A percentile compares a stretch with the other conserved stretches of the same genome.
Evolutionary conservation across 2,888 invertebrate species (phyloP).

Genomic region (Acanthoscelides obtectus): DNA sequence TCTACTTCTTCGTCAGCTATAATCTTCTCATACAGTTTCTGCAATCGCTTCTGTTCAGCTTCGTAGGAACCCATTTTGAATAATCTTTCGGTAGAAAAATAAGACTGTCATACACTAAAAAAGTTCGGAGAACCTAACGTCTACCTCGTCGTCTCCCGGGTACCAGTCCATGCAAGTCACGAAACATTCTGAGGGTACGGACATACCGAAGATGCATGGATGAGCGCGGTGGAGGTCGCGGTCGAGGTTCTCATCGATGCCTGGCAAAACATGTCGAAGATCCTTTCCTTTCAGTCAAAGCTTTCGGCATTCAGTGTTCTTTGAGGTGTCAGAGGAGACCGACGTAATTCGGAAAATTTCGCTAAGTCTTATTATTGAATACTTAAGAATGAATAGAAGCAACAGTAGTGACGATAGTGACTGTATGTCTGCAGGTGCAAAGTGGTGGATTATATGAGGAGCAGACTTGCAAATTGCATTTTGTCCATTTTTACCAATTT

Average conservation of each 20-base stretch:
- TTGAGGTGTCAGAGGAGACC: background rate
- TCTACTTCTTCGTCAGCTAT: too few species aligned
- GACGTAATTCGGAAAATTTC: background rate
- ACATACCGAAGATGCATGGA: constrained; percentile 1
- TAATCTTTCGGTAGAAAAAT: background rate
- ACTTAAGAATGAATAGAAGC: background rate
- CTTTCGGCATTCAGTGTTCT: too few species aligned
- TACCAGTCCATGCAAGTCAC: too few species aligned
- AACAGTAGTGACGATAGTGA: background rate
- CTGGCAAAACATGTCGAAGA: constrained; percentile 1
- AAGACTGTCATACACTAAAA: too few species aligned
- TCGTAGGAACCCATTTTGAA: too few species aligned
- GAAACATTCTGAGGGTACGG: background rate
- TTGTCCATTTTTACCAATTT: too few species aligned
- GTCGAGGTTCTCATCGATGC: constrained; percentile 2
- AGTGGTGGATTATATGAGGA: too few species aligned
- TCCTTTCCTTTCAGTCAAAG: constrained; percentile 1
- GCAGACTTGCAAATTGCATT: too few species aligned
- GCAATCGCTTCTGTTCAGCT: too few species aligned
- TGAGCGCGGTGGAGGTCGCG: constrained; percentile 4
- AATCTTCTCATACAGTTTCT: too few species aligned
- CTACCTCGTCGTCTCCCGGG: too few species aligned
- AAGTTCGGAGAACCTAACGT: too few species aligned
- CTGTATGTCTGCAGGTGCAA: background rate
- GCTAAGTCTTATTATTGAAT: background rate